Base-by-base conservation (phyloP, 2,797 vertebrate species). In the Erpetoichthys calabaricus region DNA sequence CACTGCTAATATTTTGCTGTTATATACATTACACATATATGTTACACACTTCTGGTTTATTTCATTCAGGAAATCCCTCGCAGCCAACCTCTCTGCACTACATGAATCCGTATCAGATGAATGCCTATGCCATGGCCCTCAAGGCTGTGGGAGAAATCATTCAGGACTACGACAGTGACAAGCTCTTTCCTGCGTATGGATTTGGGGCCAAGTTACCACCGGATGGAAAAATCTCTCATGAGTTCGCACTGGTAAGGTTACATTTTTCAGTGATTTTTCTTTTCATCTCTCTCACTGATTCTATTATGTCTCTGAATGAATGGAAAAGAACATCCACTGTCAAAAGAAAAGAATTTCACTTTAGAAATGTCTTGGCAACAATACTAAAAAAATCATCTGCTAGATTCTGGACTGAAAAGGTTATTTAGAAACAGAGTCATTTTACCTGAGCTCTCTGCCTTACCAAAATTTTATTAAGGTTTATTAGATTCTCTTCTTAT, bases 161-260 rank as follows among this genome's bases (percentile, higher is more conserved):
- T 79, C 95, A 98, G 81, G 94, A 98, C 85, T 98, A 98, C 0
- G 94, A 98, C 86, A 97, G 92, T 0, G 92, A 98, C 86, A 98
- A 97, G 71, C 90, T 95, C 70, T 98, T 98, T 72, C 94, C 95
- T 5, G 94, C 94, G 57, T 95, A 94, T 0, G 95, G 95, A 61
- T 98, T 98, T 2, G 94, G 95, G 3, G 95, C 95, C 75, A 98
- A 97, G 76, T 72, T 98, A 68, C 95, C 95, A 61, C 95, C 95
- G 0, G 91, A 98, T 0, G 92, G 94, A 70, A 91, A 92, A 73
- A 90, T 97, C 72, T 98, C 94, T 64, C 94, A 98, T 64, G 91
- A 89, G 59, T 98, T 98, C 65, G 90, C 94, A 50, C 79, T 98
- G 91, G 94, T 98, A 80, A 47, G 79, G 67, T 45, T 58, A 66